A percentile compares a stretch with the other conserved stretches of the same genome.
Evolutionary conservation across 2,888 invertebrate species (phyloP).

Genomic region (Euplagia quadripunctaria): DNA sequence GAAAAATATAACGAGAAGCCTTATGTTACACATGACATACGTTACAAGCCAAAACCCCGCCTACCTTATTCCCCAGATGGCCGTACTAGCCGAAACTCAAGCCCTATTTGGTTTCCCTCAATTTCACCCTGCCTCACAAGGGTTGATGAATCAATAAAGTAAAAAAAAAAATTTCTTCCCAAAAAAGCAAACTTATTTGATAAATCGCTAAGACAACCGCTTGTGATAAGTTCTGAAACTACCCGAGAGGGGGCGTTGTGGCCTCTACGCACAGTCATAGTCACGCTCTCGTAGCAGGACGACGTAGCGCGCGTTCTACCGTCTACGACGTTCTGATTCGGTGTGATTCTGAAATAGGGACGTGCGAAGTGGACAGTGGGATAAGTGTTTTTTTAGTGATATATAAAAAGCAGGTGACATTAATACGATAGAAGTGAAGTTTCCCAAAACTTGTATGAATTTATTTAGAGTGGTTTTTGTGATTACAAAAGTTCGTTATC

Average conservation of each 20-base stretch:
- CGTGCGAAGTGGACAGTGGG: conserved; percentile 35
- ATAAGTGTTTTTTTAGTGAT: conserved; percentile 40
- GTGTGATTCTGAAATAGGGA: conserved; percentile 35
- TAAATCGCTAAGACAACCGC: conserved; percentile 50
- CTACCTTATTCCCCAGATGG: conserved; percentile 31
- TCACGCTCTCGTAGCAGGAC: conserved; percentile 51
- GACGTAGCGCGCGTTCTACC: conserved; percentile 51
- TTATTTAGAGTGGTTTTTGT: conserved; percentile 42
- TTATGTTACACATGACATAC: conserved; percentile 18
- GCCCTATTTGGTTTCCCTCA: conserved; percentile 43
- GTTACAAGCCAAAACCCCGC: conserved; percentile 26
- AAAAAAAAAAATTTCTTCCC: conserved; percentile 34
- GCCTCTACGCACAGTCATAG: conserved; percentile 64
- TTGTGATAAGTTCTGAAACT: conserved; percentile 51
- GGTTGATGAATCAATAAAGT: conserved; percentile 48
- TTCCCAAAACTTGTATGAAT: conserved; percentile 38
- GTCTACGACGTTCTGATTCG: conserved; percentile 37
- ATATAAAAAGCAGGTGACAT: conserved; percentile 30
- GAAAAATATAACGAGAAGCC: conserved; percentile 8
- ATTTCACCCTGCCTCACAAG: conserved; percentile 34
- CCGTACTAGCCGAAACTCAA: conserved; percentile 31
- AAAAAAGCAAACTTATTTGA: conserved; percentile 49
- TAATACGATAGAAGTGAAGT: conserved; percentile 34
- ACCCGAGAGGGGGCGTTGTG: conserved; percentile 54
- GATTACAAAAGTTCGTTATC: conserved; percentile 42